Conservation (phyloP, 2,797 vertebrate genomes). For the Pelochelys cantorii region DNA sequence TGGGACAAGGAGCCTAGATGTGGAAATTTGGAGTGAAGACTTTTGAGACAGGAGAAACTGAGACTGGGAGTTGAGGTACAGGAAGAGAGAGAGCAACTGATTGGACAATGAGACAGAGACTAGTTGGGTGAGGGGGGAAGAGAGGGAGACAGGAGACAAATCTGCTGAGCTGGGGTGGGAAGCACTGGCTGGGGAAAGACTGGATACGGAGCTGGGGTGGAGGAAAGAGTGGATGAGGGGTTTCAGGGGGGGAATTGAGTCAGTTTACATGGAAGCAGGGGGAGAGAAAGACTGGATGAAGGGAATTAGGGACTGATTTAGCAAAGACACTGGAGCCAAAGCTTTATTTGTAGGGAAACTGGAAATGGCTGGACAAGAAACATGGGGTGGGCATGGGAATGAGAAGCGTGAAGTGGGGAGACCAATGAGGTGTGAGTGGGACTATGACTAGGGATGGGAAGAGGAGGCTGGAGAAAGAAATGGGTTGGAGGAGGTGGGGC, state of each 20-base stretch:
- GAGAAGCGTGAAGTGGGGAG: background rate
- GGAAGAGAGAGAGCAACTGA: background rate
- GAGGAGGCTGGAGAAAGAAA: no score
- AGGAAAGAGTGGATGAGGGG: background rate
- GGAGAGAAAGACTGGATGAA: background rate
- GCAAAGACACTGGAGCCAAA: background rate
- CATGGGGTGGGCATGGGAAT: background rate
- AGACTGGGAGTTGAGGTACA: background rate
- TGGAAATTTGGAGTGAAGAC: background rate
- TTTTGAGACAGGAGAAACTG: background rate
- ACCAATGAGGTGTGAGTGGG: background rate
- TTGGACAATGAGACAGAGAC: background rate
- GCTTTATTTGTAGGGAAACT: background rate
- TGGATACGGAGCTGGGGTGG: background rate
- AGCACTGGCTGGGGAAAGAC: background rate
- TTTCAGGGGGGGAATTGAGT: background rate
- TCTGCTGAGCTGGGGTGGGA: background rate
- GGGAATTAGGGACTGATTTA: background rate
- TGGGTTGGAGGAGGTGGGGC: no score
- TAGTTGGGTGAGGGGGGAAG: background rate
- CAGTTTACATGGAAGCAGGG: background rate
- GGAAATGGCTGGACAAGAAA: background rate
- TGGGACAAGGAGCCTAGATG: background rate
- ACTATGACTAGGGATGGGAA: background rate
- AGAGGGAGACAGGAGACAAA: background rate